Base-by-base conservation (phyloP, 2,113 vertebrate genomes). In the Crotalus tigris region DNA sequence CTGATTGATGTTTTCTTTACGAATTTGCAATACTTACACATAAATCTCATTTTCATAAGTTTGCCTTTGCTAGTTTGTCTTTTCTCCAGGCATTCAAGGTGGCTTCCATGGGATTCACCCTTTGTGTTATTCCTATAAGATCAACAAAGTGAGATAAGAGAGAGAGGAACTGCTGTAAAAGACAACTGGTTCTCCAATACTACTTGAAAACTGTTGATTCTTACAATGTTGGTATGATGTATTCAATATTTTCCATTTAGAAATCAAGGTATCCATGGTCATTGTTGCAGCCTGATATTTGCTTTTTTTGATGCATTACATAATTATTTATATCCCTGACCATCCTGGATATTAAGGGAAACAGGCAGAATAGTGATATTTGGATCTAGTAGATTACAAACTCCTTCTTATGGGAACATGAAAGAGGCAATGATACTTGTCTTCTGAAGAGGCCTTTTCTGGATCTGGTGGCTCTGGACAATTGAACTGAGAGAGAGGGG, bases 1-100 rank as follows among this genome's bases (percentile, higher is more conserved):
- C 94, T 94, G 94, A 21, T 86, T 33, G 93, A 69, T 96, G 44
- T 95, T 96, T 92, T 87, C 0, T 89, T 92, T 91, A 94, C 87
- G 87, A 92, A 93, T 13, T 57, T 95, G 44, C 95, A 39, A 0
- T 92, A 49, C 8, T 87, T 95, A 93, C 94, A 93, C 94, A 54
- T 90, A 91, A 85, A 88, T 91, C 8, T 94, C 21, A 90, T 95
- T 95, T 95, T 64, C 88, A 88, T 5, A 53, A 29, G 44, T 3
- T 51, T 39, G 75, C 17, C 75, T 81, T 39, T 81, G n/a, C 33
- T 44, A 81, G 33, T 39, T 81, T 81, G 33, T 81, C 75, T 44
- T 39, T 17, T 39, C 75, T 81, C 75, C 33, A 44, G 17, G 75
- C 75, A 81, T 81, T 44, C 75, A 81, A 81, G 75, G 75, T 21